Base-by-base conservation (phyloP, 2,888 invertebrate species). In the Ormyrus rosae region DNA sequence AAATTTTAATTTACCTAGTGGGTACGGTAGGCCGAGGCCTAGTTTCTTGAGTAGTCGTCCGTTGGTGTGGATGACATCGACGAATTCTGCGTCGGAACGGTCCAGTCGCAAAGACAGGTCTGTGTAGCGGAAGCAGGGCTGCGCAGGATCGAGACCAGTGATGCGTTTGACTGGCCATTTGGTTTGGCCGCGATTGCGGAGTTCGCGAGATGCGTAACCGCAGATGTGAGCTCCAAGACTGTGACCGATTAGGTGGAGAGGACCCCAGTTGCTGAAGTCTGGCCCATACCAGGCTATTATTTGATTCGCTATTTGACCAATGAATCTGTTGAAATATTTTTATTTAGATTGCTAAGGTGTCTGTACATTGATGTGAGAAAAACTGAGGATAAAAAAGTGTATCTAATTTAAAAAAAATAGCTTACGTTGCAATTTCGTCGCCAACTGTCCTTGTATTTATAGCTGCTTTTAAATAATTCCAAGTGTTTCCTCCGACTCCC, bases 1-100 rank as follows among this genome's bases (percentile, higher is more conserved):
- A 34, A 4, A 34, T 34, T 34, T 34, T 34, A 34, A 34, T 45
- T 10, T 81, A 93, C 94, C 94, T 82, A 91, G 90, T 51, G 92
- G 91, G 34, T 92, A 91, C 0, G 93, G 93, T 64, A 93, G 87
- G 46, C 94, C 94, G 53, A 94, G 92, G 6, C 94, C 94, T 11
- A 93, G 89, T 80, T 90, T 90, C 13, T 91, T 90, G 61, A 93
- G 85, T 10, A 92, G 87, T 70, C 92, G 91, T 0, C 92, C 93
- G 81, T 94, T 94, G 0, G 94, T 94, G 84, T 94, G 94, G 80
- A 94, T 93, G 51, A 94, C 91, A 83, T 94, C 94, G 0, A 94
- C 93, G 73, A 92, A 93, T 53, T 92, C 91, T 0, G 94, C 94
- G 81, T 94, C 94, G 0, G 91, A 88, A 5, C 89, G 88, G 84